A percentile compares a stretch with the other conserved stretches of the same genome.
Conservation (phyloP, 2,888 invertebrate genomes). For the Thymelicus sylvestris region DNA sequence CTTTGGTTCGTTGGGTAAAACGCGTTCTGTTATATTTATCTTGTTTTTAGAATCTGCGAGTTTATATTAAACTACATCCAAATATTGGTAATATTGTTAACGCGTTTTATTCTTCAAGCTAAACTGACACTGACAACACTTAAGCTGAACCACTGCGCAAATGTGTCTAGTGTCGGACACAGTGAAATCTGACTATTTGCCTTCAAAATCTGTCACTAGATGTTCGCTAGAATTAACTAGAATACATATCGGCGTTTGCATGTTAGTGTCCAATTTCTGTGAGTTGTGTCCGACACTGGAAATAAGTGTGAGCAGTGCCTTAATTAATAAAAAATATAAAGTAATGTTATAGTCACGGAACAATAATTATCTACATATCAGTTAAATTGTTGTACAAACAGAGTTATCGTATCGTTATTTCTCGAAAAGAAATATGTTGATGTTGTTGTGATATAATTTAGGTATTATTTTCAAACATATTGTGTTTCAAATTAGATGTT, state of each 20-base stretch:
- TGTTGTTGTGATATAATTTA: conserved; percentile 5
- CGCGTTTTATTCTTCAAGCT: conserved; percentile 1
- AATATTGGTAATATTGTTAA: neutral
- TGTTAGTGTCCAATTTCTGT: neutral
- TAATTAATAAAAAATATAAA: conserved; percentile 16
- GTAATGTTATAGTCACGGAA: conserved; percentile 36
- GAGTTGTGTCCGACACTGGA: conserved; percentile 41
- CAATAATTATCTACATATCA: conserved; percentile 55
- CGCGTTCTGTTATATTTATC: neutral
- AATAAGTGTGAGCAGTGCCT: conserved; percentile 41
- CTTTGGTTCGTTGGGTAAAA: neutral
- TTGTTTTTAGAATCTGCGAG: neutral
- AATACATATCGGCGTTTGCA: no score
- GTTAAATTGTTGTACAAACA: conserved; percentile 39
- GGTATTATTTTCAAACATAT: neutral
- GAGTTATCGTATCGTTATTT: neutral
- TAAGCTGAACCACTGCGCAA: neutral
- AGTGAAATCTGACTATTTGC: neutral
- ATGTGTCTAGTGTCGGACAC: neutral
- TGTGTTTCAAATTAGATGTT: neutral
- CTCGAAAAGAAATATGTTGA: neutral
- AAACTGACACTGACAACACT: neutral
- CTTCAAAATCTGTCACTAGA: neutral
- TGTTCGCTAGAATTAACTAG: no score
- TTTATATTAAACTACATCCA: no score